Percentiles rank a stretch among this genome's conserved stretches.
phyloP scores from a whole-genome alignment of 2,113 vertebrate genomes.

The Agapornis roseicollis region DNA sequence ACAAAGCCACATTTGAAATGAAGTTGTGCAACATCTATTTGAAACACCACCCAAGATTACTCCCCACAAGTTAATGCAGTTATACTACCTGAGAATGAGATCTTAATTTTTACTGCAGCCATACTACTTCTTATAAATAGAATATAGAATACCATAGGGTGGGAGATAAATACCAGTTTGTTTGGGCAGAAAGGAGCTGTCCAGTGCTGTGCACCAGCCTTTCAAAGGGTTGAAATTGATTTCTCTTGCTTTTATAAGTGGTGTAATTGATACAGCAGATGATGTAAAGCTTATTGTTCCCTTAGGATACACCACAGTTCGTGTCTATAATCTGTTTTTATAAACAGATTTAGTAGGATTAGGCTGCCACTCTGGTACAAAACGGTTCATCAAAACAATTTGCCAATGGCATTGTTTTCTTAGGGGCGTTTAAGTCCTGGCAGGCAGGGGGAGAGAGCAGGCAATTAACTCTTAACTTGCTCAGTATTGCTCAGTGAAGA shows the following conservation, averaged over 20 bases:
- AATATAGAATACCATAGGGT: too few relatives aligned
- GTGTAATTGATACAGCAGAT: not conserved
- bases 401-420: not conserved
- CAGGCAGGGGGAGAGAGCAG: not conserved
- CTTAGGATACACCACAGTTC: not conserved
- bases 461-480: not conserved
- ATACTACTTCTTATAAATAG: not conserved
- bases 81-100: not conserved
- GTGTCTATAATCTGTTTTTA: not conserved
- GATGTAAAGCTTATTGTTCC: not conserved
- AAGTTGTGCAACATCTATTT: too few relatives aligned
- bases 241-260: not conserved
- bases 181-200: not conserved
- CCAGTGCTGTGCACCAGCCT: not conserved
- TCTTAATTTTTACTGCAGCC: not conserved
- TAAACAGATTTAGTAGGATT: not conserved
- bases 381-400: not conserved
- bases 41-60: not conserved
- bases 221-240: not conserved
- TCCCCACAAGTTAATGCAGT: not conserved
- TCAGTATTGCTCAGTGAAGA: not conserved
- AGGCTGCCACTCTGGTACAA: not conserved
- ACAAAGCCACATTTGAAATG: not conserved
- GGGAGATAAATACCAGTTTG: not conserved
- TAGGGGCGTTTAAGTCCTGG: not conserved